A percentile compares a stretch with the other conserved stretches of the same genome.
phyloP scores from a whole-genome alignment of 2,113 vertebrate species.

The Lates calcarifer region DNA sequence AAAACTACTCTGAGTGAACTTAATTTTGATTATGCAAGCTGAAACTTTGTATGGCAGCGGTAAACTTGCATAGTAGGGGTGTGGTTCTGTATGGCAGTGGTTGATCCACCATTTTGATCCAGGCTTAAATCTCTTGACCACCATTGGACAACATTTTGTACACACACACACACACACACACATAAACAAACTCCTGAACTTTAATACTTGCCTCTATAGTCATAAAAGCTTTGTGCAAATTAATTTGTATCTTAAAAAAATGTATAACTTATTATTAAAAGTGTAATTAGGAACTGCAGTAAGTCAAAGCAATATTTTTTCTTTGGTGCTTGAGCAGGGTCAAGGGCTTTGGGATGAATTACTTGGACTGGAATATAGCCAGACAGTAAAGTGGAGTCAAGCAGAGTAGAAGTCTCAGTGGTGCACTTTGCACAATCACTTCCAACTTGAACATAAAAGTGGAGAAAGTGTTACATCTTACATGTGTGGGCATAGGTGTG shows the following conservation, averaged over 20 bases:
- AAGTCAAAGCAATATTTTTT: too few relatives aligned
- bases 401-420: neutral
- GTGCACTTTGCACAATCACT: neutral
- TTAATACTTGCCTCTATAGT: too few relatives aligned
- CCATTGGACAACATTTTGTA: too few relatives aligned
- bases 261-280: constrained; percentile 7
- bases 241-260: too few relatives aligned
- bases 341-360: constrained; percentile 24
- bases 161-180: too few relatives aligned
- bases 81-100: neutral
- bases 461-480: neutral
- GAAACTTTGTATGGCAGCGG: neutral
- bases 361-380: neutral
- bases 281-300: neutral
- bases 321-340: neutral
- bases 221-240: too few relatives aligned
- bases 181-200: too few relatives aligned
- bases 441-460: neutral
- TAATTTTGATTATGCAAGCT: constrained; percentile 9
- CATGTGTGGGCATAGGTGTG: too few relatives aligned
- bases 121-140: too few relatives aligned
- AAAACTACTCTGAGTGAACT: constrained; percentile 9
- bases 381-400: neutral
- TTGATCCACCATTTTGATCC: neutral
- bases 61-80: too few relatives aligned